Evolutionary conservation across 2,888 invertebrate species (phyloP), one percentile per base, ranked within the genome.

Genomic region (Aleiodes leptofemur): DNA sequence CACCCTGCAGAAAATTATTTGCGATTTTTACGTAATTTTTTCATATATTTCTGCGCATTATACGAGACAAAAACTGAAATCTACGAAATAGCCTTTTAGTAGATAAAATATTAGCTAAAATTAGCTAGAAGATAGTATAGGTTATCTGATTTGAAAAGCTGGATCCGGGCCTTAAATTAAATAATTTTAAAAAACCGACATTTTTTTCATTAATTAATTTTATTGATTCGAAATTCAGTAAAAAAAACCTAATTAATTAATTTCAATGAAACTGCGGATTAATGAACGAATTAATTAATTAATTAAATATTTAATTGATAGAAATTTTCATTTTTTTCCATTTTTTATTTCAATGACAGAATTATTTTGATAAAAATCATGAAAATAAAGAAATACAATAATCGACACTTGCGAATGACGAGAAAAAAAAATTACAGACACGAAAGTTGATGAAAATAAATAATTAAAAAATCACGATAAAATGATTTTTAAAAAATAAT

Each of bases 381-480:
- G 57, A 70, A 13, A 16, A 56, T 69, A 68, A 29, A 69, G 16
- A 55, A 69, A 53, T 56, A 23, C 34, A 53, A 43, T 76, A 59
- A 69, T 51, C 66, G 69, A 77, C 74, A 74, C 78, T 76, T 64
- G 79, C 74, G 73, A 74, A 14, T n/a, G 48, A 69, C 51, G 38
- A 68, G 23, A 23, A 23, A 50, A 11, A 68, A 51, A 43, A n/a
- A 31, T 31, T 14, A 13, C 43, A 64, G 48, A 38, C 38, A 16
- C 38, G 29, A 38, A 64, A 64, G n/a, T 38, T 48, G 51, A 71
- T 38, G 6, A 31, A 53, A 72, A 61, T 43, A 70, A 66, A 8
- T 3, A 64, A 56, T 64, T n/a, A 16, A 64, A 61, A 64, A 66
- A 53, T 53, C 31, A 74, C n/a, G 31, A 70, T 9, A 43, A 55